A percentile compares a stretch with the other conserved stretches of the same genome.
Conservation (phyloP, 2,888 invertebrate species). For the Brenthis daphne region DNA sequence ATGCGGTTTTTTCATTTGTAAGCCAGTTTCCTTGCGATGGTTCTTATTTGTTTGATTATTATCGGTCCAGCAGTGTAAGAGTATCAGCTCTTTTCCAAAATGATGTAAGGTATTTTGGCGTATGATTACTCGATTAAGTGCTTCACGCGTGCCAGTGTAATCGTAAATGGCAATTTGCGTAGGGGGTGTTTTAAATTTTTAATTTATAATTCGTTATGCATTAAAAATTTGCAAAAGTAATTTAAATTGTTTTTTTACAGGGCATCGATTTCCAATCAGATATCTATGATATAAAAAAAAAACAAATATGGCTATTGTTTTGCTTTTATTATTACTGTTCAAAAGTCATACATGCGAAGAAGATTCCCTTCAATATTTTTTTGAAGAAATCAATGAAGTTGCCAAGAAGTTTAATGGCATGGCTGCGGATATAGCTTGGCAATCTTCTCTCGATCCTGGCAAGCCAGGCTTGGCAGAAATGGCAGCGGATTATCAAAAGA, state of each 20-base stretch:
- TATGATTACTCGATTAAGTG: no score
- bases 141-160: no score
- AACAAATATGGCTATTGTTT: slow-evolving; percentile 26
- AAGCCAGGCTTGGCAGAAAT: slow-evolving; percentile 49
- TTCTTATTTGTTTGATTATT: no score
- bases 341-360: slow-evolving; percentile 43
- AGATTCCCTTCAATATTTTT: slow-evolving; percentile 47
- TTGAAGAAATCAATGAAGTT: slow-evolving; percentile 60
- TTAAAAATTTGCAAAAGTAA: no score
- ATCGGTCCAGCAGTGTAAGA: no score
- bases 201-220: no score
- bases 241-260: background rate
- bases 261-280: background rate
- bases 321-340: slow-evolving; percentile 27
- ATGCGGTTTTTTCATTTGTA: no score
- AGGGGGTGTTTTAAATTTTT: no score
- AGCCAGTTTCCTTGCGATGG: no score
- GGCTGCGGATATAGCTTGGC: slow-evolving; percentile 69
- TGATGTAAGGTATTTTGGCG: no score
- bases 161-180: no score
- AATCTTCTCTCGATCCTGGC: slow-evolving; percentile 56
- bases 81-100: no score
- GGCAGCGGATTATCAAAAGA: slow-evolving; percentile 54
- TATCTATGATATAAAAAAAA: background rate
- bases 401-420: slow-evolving; percentile 56